Conservation (phyloP, 2,113 vertebrate species). For the Hippolais icterina region DNA sequence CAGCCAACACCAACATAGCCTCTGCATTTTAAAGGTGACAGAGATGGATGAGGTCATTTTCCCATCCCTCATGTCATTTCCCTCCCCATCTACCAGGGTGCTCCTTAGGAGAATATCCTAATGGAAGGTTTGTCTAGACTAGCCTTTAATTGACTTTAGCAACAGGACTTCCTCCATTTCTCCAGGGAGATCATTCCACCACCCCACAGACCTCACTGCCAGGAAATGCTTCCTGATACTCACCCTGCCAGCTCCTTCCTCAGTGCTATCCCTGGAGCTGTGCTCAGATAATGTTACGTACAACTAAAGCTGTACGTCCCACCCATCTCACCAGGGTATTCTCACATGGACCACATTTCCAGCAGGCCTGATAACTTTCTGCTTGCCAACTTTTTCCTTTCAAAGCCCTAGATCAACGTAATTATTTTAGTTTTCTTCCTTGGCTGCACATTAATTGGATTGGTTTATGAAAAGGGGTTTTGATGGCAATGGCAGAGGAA, state of each 20-base stretch:
- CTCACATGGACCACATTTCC: not conserved
- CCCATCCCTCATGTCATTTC: constrained; percentile 27
- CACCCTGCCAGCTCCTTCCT: not conserved
- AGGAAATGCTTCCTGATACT: constrained; percentile 43
- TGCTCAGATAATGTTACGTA: rapidly evolving
- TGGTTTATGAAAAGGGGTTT: not conserved
- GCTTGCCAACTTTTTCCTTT: not conserved
- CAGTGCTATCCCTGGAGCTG: not conserved
- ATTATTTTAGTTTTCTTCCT: not conserved
- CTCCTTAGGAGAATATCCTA: constrained; percentile 34
- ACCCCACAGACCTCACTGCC: not conserved
- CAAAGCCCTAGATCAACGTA: not conserved
- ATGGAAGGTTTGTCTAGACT: constrained; percentile 46
- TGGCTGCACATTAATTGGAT: not conserved
- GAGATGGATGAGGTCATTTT: constrained; percentile 47
- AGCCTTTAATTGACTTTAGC: constrained; percentile 29
- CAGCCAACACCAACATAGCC: not conserved
- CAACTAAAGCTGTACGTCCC: not conserved
- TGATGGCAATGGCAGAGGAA: not conserved
- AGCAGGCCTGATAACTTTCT: not conserved
- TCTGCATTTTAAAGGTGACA: constrained; percentile 13
- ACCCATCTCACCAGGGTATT: not conserved
- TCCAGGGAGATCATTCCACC: not conserved
- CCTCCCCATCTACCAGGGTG: not conserved
- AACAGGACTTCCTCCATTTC: constrained; percentile 36